phyloP scores from a whole-genome alignment of 2,113 vertebrate genomes.

The Muntiacus reevesi region DNA sequence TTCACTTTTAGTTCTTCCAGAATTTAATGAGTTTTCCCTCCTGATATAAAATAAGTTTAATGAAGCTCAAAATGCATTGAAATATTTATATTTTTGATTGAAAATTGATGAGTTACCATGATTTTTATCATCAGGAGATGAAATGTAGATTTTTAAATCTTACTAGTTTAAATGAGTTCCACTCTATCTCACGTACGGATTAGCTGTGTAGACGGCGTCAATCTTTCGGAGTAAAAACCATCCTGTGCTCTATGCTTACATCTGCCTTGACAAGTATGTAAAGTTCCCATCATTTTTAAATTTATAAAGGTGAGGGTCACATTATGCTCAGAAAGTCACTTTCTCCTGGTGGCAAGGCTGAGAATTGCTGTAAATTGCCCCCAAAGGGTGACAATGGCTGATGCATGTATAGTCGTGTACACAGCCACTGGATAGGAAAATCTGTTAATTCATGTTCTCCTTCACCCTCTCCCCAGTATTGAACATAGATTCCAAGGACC shows the following conservation, averaged over 20 bases:
- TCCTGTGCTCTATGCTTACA: not conserved
- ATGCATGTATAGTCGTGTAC: rapidly evolving
- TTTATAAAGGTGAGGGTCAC: not conserved
- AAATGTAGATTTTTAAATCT: not conserved
- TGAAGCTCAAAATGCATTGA: not conserved
- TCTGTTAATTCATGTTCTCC: not conserved
- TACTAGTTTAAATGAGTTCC: not conserved
- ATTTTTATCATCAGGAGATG: not conserved
- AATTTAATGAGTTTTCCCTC: not conserved
- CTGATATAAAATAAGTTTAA: not conserved
- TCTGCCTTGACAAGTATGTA: not conserved
- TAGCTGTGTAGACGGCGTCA: not conserved
- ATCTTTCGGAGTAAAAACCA: not conserved
- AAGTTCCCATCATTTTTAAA: not conserved
- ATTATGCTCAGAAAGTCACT: not conserved
- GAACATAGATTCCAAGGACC: not conserved
- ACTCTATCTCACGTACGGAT: not conserved
- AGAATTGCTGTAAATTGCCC: not conserved
- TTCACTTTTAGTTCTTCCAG: not conserved
- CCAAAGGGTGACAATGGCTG: not conserved
- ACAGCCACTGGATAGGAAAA: not conserved
- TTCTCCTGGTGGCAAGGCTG: not conserved
- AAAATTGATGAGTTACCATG: not conserved
- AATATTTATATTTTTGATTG: not conserved
- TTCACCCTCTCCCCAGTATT: not conserved